Conservation (phyloP, 1,140 invertebrate genomes). For the Drosophila ercepeae region DNA sequence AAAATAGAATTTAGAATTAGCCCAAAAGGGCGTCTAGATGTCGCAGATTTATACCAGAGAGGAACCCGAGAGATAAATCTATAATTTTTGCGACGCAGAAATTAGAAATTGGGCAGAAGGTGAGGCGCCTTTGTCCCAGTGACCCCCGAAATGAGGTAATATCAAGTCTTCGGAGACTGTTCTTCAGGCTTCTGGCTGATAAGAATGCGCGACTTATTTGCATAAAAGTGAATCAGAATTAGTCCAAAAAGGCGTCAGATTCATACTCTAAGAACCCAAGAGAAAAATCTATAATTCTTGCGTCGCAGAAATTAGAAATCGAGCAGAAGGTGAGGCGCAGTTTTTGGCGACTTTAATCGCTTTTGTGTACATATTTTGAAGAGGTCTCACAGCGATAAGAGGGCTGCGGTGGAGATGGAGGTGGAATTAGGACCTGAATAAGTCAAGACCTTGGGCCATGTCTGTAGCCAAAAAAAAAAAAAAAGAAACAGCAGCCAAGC, state of each 20-base stretch:
- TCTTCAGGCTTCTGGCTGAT: too few relatives aligned
- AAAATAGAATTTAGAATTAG: too few relatives aligned
- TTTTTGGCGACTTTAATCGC: slow-evolving; percentile 24
- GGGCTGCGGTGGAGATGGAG: slow-evolving; percentile 1
- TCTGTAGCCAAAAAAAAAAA: not conserved
- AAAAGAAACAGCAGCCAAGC: slow-evolving; percentile 2
- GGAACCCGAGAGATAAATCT: slow-evolving; percentile 31
- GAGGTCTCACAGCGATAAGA: slow-evolving; percentile 14
- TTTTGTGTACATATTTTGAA: slow-evolving; percentile 33
- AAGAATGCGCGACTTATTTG: too few relatives aligned
- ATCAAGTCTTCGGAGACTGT: too few relatives aligned
- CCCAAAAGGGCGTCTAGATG: too few relatives aligned
- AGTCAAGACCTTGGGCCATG: not conserved
- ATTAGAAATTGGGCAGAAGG: slow-evolving; percentile 25
- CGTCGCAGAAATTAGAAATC: slow-evolving; percentile 36
- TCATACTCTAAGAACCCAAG: too few relatives aligned
- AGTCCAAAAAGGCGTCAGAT: too few relatives aligned
- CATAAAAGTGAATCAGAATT: too few relatives aligned
- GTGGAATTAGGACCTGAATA: not conserved
- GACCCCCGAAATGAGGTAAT: too few relatives aligned
- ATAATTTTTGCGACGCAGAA: slow-evolving; percentile 32
- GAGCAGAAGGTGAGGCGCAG: slow-evolving; percentile 8
- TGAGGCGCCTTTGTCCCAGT: too few relatives aligned
- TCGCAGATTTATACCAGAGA: too few relatives aligned
- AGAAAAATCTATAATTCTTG: slow-evolving; percentile 35